Evolutionary conservation across 2,888 invertebrate species (phyloP).

Genomic region (Perithous albicinctus): DNA sequence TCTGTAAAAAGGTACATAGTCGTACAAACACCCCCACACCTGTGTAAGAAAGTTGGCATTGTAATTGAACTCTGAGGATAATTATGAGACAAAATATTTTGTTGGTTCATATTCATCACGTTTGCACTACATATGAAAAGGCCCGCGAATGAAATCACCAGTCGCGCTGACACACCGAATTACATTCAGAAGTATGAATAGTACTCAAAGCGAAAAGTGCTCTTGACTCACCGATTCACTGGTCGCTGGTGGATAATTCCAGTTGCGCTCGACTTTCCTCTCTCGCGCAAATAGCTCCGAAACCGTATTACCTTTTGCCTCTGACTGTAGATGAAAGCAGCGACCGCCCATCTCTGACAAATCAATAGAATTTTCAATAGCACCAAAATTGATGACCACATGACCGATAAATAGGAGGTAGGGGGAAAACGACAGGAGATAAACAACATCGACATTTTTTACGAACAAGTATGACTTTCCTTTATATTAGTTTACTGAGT

Average conservation of each 20-base stretch:
- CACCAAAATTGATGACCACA: neutral
- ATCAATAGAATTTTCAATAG: neutral
- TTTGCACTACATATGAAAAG: neutral
- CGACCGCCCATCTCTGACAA: neutral
- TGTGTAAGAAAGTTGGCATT: too few relatives aligned
- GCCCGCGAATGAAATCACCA: neutral
- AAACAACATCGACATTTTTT: neutral
- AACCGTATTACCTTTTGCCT: neutral
- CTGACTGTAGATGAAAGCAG: neutral
- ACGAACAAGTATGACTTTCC: too few relatives aligned
- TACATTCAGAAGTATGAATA: constrained; percentile 25
- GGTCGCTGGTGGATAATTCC: constrained; percentile 29
- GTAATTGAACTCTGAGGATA: too few relatives aligned
- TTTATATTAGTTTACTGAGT: too few relatives aligned
- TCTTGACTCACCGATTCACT: constrained; percentile 12
- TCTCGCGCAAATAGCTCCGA: constrained; percentile 5
- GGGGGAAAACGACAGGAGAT: neutral
- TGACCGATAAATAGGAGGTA: neutral
- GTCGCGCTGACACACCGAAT: constrained; percentile 1
- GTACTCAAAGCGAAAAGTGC: constrained; percentile 39
- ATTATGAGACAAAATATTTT: too few relatives aligned
- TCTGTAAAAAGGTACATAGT: too few relatives aligned
- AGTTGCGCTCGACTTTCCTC: constrained; percentile 4
- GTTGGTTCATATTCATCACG: neutral
- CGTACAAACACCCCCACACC: too few relatives aligned